Percentiles rank a stretch among this genome's conserved stretches.
These are phyloP conservation scores for Helarctos malayanus DNA, from an alignment of 2,797 vertebrate genomes.

Conservation along the genomic window DNA sequence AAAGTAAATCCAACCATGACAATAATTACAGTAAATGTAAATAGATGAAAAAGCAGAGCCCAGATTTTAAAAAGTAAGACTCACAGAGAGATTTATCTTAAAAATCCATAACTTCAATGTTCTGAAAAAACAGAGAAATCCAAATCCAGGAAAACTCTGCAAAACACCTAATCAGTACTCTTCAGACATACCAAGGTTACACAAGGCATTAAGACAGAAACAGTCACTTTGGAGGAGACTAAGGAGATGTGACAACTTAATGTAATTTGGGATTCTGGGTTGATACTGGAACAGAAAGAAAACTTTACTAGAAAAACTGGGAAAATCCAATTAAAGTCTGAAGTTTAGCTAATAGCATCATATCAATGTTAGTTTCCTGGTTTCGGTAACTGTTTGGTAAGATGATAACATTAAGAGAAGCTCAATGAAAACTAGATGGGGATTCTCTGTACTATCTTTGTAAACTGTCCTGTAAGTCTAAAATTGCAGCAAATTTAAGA, in stretches of 20 bases:
- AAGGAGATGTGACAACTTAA: neutral
- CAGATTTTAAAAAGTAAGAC: neutral
- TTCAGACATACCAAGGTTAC: neutral
- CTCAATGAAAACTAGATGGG: neutral
- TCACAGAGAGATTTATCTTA: neutral
- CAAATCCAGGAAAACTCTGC: neutral
- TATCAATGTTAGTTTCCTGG: neutral
- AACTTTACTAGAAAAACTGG: neutral
- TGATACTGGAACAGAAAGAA: neutral
- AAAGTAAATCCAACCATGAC: neutral
- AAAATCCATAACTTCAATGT: neutral
- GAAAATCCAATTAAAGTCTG: constrained; percentile 16
- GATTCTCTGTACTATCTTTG: neutral
- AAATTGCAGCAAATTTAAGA: neutral
- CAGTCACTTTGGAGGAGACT: neutral
- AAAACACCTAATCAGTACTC: neutral
- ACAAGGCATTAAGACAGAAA: neutral
- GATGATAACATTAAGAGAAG: neutral
- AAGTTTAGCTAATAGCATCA: neutral
- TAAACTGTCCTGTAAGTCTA: neutral
- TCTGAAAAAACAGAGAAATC: neutral
- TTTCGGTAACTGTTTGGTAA: neutral
- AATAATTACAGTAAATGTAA: neutral
- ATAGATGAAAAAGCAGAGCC: neutral
- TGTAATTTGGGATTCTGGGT: neutral